These are phyloP conservation scores for Crocodylus rhombifer DNA, from an alignment of 2,797 vertebrate genomes.

Conservation along the genomic window DNA sequence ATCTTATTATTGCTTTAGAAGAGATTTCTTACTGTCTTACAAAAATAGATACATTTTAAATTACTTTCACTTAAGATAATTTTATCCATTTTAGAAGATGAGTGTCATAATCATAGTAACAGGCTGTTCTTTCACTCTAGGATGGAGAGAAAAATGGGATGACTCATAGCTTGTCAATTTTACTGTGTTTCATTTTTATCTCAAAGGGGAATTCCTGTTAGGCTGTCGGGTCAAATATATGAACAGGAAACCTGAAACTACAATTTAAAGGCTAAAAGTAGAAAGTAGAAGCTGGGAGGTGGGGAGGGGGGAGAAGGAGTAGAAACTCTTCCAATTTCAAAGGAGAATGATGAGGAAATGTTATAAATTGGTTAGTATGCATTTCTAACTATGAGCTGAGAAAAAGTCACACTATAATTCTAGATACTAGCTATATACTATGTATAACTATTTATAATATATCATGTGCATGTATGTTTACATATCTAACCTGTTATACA, in stretches of 20 bases:
- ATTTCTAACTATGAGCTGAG: not conserved
- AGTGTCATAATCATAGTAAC: not conserved
- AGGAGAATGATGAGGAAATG: not conserved
- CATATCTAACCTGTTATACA: not conserved
- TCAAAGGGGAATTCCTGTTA: not conserved
- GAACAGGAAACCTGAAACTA: not conserved
- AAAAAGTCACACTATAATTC: not conserved
- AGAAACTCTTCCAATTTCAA: not conserved
- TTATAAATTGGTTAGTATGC: not conserved
- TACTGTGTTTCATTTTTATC: conserved; percentile 10
- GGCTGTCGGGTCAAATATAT: not conserved
- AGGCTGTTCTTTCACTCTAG: conserved; percentile 9
- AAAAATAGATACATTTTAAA: conserved; percentile 23
- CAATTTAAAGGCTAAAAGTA: not conserved
- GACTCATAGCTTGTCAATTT: not conserved
- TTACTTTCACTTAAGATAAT: conserved; percentile 24
- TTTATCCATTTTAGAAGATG: conserved; percentile 11
- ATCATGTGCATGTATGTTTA: not conserved
- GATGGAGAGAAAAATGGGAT: not conserved
- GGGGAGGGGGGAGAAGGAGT: not conserved
- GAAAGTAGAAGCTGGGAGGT: not conserved
- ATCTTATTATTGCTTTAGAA: not conserved
- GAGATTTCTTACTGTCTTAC: not conserved
- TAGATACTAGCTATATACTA: not conserved
- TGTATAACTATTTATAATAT: not conserved